Evolutionary conservation across 2,113 vertebrate genomes (phyloP), one percentile per base, ranked within the genome.

Genomic region (Ranitomeya variabilis): DNA sequence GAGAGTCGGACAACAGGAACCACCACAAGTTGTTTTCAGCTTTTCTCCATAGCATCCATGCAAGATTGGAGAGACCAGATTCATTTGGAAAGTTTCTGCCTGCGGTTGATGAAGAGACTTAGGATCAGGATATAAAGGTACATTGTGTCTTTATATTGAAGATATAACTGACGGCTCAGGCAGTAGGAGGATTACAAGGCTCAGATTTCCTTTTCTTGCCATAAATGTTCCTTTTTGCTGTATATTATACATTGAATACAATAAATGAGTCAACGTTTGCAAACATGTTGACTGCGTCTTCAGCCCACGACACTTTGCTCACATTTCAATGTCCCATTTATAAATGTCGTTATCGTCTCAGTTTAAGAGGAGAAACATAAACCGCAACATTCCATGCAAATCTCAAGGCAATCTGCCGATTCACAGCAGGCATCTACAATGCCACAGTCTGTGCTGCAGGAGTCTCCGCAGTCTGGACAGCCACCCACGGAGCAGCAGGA

Each of bases 301-400:
- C 15, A 26, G 6, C 26, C 52, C 23, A 7, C 8, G 60, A 16
- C n/a, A 19, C 18, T 62, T 54, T 67, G 7, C 52, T 67, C 60
- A 83, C 80, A 52, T 83, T 69, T 19, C 2, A 54, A 16, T 52
- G 31, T 66, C n/a, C 7, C 19, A 45, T 69, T 52, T 83, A 12
- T 66, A 18, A 52, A 26, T 51, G 19, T 69, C 45, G 23, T 19
- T n/a, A 71, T 19, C 16, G 69, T 6, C 14, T 52, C 84, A 18
- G 31, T 92, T 98, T 96, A 99, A 92, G 98, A 99, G 91, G 98
- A 99, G 94, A 99, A 99, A 94, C 98, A 99, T 89, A 99, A 97
- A 79, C 98, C 98, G 4, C 98, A 99, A 94, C 98, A 99, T 95
- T 99, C 98, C 98, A 99, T 99, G 93, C 98, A 99, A 94, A 99